Percentiles rank a stretch among this genome's conserved stretches.
These are phyloP conservation scores for Acanthurus leucopareius DNA, from an alignment of 2,797 vertebrate species.

Conservation along the genomic window DNA sequence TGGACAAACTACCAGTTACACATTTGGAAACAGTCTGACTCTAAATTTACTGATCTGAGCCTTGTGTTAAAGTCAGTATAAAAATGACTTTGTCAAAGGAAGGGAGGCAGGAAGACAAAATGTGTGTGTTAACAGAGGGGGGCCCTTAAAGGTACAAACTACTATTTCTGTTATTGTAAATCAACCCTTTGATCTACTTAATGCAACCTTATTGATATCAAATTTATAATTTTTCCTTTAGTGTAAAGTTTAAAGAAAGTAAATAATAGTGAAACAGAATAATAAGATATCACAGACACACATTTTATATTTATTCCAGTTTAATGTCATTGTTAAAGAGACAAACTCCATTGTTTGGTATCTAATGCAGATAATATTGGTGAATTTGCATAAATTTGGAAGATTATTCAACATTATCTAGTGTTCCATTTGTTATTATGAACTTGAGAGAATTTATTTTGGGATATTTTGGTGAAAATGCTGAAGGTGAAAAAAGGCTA, in stretches of 20 bases:
- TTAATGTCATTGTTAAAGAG: background rate
- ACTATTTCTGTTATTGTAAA: conserved; percentile 15
- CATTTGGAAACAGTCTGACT: conserved; percentile 70
- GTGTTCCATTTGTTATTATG: background rate
- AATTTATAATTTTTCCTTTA: background rate
- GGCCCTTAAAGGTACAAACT: conserved; percentile 42
- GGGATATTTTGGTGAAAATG: background rate
- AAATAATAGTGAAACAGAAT: background rate
- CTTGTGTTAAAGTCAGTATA: conserved; percentile 56
- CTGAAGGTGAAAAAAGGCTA: background rate
- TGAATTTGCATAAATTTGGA: background rate
- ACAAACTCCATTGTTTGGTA: background rate
- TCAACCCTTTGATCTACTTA: background rate
- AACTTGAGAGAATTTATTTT: background rate
- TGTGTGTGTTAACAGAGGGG: conserved; percentile 7
- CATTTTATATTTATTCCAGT: too few relatives aligned
- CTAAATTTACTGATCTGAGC: conserved; percentile 68
- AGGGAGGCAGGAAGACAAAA: conserved; percentile 45
- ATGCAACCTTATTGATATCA: conserved; percentile 6
- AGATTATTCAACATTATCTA: background rate
- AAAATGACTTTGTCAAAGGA: conserved; percentile 59
- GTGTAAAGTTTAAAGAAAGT: background rate
- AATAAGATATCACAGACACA: conserved; percentile 1
- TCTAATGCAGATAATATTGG: background rate
- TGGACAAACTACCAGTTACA: conserved; percentile 74